These are phyloP conservation scores for Rhinichthys klamathensis DNA, from an alignment of 2,113 vertebrate genomes.

Conservation along the genomic window DNA sequence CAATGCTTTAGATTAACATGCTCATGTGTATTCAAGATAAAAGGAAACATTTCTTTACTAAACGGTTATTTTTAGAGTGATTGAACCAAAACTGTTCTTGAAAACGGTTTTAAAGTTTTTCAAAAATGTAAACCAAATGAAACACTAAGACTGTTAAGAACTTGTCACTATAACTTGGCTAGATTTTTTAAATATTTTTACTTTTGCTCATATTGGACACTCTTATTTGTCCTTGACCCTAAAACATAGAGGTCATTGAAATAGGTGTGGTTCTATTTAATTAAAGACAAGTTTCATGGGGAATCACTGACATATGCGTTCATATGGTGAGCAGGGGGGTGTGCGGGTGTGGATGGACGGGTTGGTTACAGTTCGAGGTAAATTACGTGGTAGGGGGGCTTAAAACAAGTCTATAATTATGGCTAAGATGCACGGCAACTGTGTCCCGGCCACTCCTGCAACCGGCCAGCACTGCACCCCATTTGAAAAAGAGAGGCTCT, in stretches of 20 bases:
- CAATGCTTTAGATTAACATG: too few relatives aligned
- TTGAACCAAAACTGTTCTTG: neutral
- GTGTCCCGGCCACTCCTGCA: slow-evolving; percentile 17
- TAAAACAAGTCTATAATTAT: slow-evolving; percentile 51
- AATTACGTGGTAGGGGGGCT: slow-evolving; percentile 26
- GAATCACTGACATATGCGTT: slow-evolving; percentile 32
- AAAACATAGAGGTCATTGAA: neutral
- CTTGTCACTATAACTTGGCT: neutral
- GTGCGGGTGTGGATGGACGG: neutral
- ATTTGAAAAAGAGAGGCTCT: slow-evolving; percentile 13
- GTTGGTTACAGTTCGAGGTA: slow-evolving; percentile 21
- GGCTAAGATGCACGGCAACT: slow-evolving; percentile 27
- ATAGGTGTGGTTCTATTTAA: neutral
- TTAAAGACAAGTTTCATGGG: neutral
- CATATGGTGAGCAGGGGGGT: slow-evolving; percentile 33
- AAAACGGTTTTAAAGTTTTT: neutral
- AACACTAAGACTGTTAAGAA: neutral
- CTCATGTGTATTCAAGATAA: too few relatives aligned
- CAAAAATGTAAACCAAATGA: neutral
- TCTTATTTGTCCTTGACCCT: neutral
- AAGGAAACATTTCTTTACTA: neutral
- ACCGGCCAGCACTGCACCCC: neutral
- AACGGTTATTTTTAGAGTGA: neutral
- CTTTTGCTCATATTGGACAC: neutral
- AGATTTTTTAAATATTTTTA: neutral